These are phyloP conservation scores for Daphoenositta chrysoptera DNA, from an alignment of 2,113 vertebrate species.

Conservation along the genomic window DNA sequence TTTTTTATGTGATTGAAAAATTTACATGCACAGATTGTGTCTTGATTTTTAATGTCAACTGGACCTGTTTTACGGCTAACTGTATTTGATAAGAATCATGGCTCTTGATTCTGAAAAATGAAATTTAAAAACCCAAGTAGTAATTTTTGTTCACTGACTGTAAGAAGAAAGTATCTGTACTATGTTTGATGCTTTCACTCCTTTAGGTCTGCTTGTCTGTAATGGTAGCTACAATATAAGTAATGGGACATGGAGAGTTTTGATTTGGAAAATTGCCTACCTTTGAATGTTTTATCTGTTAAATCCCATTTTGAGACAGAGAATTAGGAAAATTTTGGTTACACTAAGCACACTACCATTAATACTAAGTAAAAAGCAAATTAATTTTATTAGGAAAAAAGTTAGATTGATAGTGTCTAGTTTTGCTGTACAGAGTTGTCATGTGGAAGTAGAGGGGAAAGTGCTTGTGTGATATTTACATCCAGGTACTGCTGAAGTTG, in stretches of 20 bases:
- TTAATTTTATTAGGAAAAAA: neutral
- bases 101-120: neutral
- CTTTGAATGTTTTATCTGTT: neutral
- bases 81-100: neutral
- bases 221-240: neutral
- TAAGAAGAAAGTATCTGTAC: neutral
- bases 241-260: neutral
- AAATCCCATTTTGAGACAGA: neutral
- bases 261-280: neutral
- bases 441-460: neutral
- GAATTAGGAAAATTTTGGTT: neutral
- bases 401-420: neutral
- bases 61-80: neutral
- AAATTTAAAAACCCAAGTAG: neutral
- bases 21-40: neutral
- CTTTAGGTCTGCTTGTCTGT: neutral
- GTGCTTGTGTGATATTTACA: neutral
- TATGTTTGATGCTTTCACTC: neutral
- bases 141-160: neutral
- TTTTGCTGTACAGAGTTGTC: neutral
- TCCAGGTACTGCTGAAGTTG: neutral
- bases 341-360: neutral
- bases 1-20: neutral
- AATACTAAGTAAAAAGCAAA: neutral
- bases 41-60: neutral